Conservation (phyloP, 2,797 vertebrate species). For the Borostomias antarcticus region DNA sequence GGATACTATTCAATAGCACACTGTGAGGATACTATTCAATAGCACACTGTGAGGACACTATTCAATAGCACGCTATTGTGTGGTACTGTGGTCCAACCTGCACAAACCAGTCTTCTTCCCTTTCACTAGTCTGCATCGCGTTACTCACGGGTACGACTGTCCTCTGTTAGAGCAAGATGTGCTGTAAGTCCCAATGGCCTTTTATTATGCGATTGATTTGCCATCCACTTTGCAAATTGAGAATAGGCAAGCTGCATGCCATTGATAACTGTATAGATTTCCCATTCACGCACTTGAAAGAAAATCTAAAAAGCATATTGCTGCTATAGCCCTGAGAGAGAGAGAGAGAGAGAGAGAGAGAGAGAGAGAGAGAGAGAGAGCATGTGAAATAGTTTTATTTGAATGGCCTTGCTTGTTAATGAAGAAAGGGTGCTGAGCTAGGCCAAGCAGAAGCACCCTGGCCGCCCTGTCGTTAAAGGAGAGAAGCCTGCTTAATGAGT, state of each 20-base stretch:
- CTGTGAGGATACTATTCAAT: too few relatives aligned
- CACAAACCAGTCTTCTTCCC: too few relatives aligned
- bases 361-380: too few relatives aligned
- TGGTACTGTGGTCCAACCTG: too few relatives aligned
- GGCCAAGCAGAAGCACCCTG: conserved; percentile 2
- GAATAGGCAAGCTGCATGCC: background rate
- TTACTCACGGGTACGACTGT: background rate
- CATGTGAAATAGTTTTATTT: conserved; percentile 24
- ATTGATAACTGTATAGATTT: conserved; percentile 1
- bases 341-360: too few relatives aligned
- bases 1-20: too few relatives aligned
- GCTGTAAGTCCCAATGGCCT: background rate
- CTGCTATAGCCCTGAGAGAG: conserved; percentile 12
- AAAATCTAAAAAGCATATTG: conserved; percentile 27
- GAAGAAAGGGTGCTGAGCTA: conserved; percentile 26
- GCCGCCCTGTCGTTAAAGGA: conserved; percentile 7
- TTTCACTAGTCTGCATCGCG: too few relatives aligned
- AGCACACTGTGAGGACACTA: too few relatives aligned
- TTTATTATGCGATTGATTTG: background rate
- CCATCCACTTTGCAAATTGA: conserved; percentile 18
- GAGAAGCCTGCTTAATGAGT: conserved; percentile 23
- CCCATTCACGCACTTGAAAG: conserved; percentile 1
- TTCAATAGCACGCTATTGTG: too few relatives aligned
- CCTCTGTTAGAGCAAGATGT: background rate
- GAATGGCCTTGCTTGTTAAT: conserved; percentile 36